Evolutionary conservation across 2,888 invertebrate genomes (phyloP).

Genomic region (Pristionchus japonicus): DNA sequence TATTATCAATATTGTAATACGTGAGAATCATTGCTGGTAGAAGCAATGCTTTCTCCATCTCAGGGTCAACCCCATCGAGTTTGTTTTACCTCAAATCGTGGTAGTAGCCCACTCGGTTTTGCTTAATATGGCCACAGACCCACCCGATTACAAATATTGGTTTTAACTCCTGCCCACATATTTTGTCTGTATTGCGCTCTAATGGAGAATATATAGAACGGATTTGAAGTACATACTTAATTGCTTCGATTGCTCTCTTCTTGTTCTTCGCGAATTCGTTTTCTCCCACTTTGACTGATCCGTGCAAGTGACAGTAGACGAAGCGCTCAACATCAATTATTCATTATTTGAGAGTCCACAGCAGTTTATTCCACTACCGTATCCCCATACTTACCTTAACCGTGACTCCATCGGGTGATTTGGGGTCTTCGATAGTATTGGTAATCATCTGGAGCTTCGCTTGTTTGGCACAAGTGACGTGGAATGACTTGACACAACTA

Average conservation of each 20-base stretch:
- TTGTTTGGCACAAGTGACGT: conserved; percentile 97
- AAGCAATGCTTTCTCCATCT: background rate
- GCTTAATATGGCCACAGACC: too few species aligned
- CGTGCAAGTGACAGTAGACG: conserved; percentile 95
- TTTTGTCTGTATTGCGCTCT: too few species aligned
- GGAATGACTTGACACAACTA: conserved; percentile 85
- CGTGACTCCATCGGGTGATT: conserved; percentile 45
- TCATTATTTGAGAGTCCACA: background rate
- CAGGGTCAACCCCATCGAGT: too few species aligned
- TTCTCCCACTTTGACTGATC: conserved; percentile 80
- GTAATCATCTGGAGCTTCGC: conserved; percentile 95
- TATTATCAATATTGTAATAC: background rate
- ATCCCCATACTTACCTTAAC: conserved; percentile 48
- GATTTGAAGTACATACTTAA: background rate
- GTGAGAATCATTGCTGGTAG: background rate
- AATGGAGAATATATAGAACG: too few species aligned
- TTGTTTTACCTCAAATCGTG: too few species aligned
- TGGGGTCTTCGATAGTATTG: conserved; percentile 76
- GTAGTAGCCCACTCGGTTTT: too few species aligned
- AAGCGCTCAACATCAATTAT: conserved; percentile 84
- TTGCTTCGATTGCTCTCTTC: conserved; percentile 25
- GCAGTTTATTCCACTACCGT: too few species aligned
- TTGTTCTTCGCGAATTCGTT: conserved; percentile 44
- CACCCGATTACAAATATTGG: too few species aligned
- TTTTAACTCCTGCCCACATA: too few species aligned